Evolutionary conservation across 2,113 vertebrate species (phyloP).

Genomic region (Bolborhynchus lineola): DNA sequence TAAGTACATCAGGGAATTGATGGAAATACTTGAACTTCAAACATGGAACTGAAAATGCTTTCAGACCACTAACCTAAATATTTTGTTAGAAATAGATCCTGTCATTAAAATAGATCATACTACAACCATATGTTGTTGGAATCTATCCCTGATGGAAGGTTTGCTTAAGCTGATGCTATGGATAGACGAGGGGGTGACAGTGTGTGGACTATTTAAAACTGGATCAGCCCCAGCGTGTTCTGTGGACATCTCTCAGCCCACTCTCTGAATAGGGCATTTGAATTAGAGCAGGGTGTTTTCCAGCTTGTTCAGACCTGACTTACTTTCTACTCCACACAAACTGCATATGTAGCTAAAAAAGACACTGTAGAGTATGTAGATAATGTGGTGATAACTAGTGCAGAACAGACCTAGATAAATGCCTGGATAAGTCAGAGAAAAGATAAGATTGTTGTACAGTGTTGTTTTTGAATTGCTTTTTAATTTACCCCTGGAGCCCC

Average conservation of each 20-base stretch:
- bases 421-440: not conserved
- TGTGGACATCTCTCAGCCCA: fast-evolving
- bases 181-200: not conserved
- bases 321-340: not conserved
- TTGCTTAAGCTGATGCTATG: not conserved
- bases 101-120: not conserved
- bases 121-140: not conserved
- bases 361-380: not conserved
- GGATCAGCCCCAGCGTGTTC: not conserved
- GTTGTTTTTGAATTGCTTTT: conserved; percentile 31
- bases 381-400: not conserved
- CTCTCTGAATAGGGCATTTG: not conserved
- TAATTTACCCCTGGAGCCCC: conserved; percentile 37
- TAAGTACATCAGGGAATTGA: not conserved
- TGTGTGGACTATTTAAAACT: not conserved
- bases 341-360: not conserved
- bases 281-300: not conserved
- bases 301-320: not conserved
- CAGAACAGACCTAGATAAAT: conserved; percentile 3
- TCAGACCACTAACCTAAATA: not conserved
- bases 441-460: conserved; percentile 16
- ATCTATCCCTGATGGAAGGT: not conserved
- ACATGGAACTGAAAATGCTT: not conserved
- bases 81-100: not conserved
- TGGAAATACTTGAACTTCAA: not conserved